Conservation (phyloP, 2,888 invertebrate species). For the Acanthoscelides obtectus region DNA sequence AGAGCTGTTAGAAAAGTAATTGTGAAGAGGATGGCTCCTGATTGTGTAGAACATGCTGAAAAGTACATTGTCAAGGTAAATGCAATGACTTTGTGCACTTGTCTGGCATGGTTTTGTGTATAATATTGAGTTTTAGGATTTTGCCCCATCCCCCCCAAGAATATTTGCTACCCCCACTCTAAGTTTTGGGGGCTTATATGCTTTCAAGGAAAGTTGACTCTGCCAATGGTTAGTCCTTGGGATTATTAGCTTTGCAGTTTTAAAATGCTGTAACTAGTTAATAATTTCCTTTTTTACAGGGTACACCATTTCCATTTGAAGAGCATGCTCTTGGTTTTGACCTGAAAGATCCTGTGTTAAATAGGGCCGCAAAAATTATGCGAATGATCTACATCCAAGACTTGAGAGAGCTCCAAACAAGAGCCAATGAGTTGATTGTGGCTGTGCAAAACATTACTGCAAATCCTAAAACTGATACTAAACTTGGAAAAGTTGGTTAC, state of each 20-base stretch:
- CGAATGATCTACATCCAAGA: slow-evolving; percentile 80
- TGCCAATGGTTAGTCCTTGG: too few relatives aligned
- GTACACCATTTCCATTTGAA: slow-evolving; percentile 66
- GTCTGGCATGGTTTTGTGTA: too few relatives aligned
- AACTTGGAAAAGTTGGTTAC: slow-evolving; percentile 85
- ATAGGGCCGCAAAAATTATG: slow-evolving; percentile 72
- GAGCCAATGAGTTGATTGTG: slow-evolving; percentile 92
- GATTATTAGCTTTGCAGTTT: neutral
- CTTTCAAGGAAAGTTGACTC: too few relatives aligned
- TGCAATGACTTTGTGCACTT: neutral
- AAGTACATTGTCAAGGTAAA: slow-evolving; percentile 44
- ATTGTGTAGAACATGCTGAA: slow-evolving; percentile 54
- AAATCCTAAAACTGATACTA: slow-evolving; percentile 94
- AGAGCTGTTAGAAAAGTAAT: slow-evolving; percentile 64
- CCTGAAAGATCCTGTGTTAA: slow-evolving; percentile 59
- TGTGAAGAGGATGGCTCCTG: slow-evolving; percentile 54
- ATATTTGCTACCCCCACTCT: too few relatives aligned
- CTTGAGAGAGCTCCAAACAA: slow-evolving; percentile 81
- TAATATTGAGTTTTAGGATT: too few relatives aligned
- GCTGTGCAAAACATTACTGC: slow-evolving; percentile 89
- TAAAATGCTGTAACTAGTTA: neutral
- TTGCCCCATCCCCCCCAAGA: too few relatives aligned
- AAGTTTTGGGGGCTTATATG: slow-evolving; percentile 1
- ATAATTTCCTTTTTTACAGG: slow-evolving; percentile 42
- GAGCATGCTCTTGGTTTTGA: slow-evolving; percentile 64